Base-by-base conservation (phyloP, 2,113 vertebrate species). In the Callipepla californica region DNA sequence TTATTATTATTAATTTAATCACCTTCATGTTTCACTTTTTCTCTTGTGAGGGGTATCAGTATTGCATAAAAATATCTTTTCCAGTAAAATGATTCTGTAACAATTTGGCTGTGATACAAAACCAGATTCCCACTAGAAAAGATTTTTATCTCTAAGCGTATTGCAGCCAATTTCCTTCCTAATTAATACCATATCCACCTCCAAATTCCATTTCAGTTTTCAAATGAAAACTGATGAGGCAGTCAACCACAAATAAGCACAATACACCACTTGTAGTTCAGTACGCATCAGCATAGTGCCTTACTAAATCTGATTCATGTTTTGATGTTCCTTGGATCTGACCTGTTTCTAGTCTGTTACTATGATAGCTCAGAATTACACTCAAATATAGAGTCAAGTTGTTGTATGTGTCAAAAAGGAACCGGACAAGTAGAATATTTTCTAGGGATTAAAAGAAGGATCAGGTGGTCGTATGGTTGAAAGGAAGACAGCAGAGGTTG, bases 131-230 rank as follows among this genome's bases (percentile, higher is more conserved):
- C 95, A 96, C 87, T 89, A 97, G 96, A 96, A 87, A 79, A 48
- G 48, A 92, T 93, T 87, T 92, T 92, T 91, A 96, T 96, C 91
- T 97, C 94, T 12, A 90, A 96, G 88, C 95, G 94, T 94, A 96
- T 92, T 97, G 96, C 76, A 44, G 80, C 88, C 92, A 93, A 94
- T 97, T 98, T 97, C 83, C 78, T 92, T 90, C 50, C 7, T 97
- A 97, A 98, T 98, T 97, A 98, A 97, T 97, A 96, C 85, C 84
- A 94, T 96, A 96, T 89, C 96, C 74, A 95, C 80, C 81, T 95
- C 68, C 58, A 90, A 96, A 97, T 95, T 80, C 94, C 90, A 89
- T 96, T 97, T 97, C 87, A 90, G 77, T 69, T 96, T 93, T 91
- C 96, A 94, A 87, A 96, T 59, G 88, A 97, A 97, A 97, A 97